Base-by-base conservation (phyloP, 2,888 invertebrate species). In the Cremastobaeus sp. region DNA sequence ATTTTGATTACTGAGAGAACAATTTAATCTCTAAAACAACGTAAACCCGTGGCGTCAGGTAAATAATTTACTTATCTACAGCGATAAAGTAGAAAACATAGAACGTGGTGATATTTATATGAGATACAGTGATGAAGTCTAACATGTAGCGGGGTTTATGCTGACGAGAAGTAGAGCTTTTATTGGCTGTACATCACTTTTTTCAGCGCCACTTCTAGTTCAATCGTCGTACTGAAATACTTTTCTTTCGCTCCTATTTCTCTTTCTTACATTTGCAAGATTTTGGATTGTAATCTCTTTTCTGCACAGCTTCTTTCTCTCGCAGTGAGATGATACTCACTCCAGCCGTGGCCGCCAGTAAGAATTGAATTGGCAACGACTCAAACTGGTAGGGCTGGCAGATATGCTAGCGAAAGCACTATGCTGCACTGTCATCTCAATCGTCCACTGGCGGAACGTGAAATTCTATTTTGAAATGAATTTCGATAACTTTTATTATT, bases 331-430 rank as follows among this genome's bases (percentile, higher is more conserved):
- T 55, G 54, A 72, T 60, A 72, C 72, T 72, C 60, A 64, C 71
- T 41, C 64, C 64, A 66, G 39, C 34, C 62, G 62, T 41, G 60
- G 30, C 43, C 39, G 66, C 52, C 34, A 64, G 62, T 71, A 75
- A 75, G 75, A 75, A 71, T 75, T 75, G 71, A 75, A 68, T 75
- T 75, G 75, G 75, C 71, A 75, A 62, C 45, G 52, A 54, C 71
- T 75, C 75, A 75, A 75, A 75, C 55, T 74, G 45, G 74, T 34
- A 48, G 39, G 43, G 68, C 14, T 47, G 41, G 20, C 50, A 59
- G 65, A 65, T 70, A 59, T 59, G 71, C 68, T 66, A 57, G 72
- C 65, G 59, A 69, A 62, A 59, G 52, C 54, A 68, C 54, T 54
- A 52, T 50, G 62, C 50, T 20, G 50, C 57, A 43, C 62, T 64